Base-by-base conservation (phyloP, 2,797 vertebrate species). In the Tauraco hartlaubi region DNA sequence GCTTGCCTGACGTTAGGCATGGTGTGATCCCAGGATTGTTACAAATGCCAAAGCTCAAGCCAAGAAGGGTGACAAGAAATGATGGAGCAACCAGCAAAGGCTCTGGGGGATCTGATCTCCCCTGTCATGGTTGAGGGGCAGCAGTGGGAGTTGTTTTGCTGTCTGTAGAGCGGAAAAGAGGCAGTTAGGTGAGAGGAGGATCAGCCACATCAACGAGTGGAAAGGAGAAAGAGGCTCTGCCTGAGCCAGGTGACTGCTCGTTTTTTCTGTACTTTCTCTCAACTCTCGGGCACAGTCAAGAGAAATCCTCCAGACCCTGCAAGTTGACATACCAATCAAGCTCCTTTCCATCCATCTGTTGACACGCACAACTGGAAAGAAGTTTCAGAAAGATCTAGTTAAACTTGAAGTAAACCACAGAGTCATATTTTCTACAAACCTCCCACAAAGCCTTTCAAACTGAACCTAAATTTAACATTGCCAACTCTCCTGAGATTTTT, bases 371-470 rank as follows among this genome's bases (percentile, higher is more conserved):
- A 69, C 10, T 77, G 68, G 18, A 59, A 94, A 75, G 37, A 62
- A 88, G 66, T 80, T 85, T 85, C 90, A 88, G 44, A 83, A 85
- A 83, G 43, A 85, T 54, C 52, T 31, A 59, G 59, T 69, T 90
- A 73, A 92, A 94, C 33, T 55, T 41, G 44, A 61, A 63, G 29
- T 61, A 88, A 91, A 90, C n/a, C 14, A 11, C 33, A 88, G 54
- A 75, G 37, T 59, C 31, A 2, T 71, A 62, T 94, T 90, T 85
- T 85, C 64, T 82, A 59, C 28, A 67, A 93, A 73, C 59, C 79
- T 94, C 88, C 82, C 83, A 81, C 72, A 90, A 77, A 95, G 61
- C 61, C 66, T 67, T 91, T 90, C 56, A 79, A 69, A 77, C 35
- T 28, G 56, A 83, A 71, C 78, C 75, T 67, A 74, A 92, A 69